Evolutionary conservation across 2,113 vertebrate species (phyloP).

Genomic region (Ciconia boyciana): DNA sequence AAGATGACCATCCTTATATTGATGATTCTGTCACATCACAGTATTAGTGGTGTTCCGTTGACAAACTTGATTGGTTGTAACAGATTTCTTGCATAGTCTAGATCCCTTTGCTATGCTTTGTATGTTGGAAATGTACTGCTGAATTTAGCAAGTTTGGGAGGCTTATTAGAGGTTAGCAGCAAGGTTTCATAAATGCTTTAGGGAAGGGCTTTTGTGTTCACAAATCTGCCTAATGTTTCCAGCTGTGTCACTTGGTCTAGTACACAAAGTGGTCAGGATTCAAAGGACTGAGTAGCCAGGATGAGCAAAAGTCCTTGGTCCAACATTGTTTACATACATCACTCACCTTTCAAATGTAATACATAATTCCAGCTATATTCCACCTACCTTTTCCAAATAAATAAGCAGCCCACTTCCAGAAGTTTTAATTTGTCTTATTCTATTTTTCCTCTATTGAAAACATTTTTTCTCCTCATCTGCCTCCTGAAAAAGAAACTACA

Average conservation of each 20-base stretch:
- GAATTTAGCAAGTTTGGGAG: background rate
- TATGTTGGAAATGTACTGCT: background rate
- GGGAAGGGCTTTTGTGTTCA: background rate
- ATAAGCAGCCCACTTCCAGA: background rate
- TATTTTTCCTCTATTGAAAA: background rate
- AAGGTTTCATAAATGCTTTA: background rate
- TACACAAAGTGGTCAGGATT: background rate
- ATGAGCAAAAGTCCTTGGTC: background rate
- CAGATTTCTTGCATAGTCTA: background rate
- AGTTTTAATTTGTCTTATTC: background rate
- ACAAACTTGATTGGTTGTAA: background rate
- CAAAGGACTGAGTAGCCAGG: background rate
- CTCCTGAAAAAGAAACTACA: background rate
- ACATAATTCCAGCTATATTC: background rate
- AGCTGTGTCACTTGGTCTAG: background rate
- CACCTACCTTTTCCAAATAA: background rate
- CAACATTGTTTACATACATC: background rate
- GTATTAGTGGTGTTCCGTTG: background rate
- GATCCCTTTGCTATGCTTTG: background rate
- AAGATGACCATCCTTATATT: background rate
- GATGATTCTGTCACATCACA: background rate
- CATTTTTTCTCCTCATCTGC: background rate
- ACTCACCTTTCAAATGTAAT: background rate
- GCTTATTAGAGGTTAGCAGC: background rate
- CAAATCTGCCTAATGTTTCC: background rate